Base-by-base conservation (phyloP, 2,888 invertebrate species). In the Tenthredo amoena region DNA sequence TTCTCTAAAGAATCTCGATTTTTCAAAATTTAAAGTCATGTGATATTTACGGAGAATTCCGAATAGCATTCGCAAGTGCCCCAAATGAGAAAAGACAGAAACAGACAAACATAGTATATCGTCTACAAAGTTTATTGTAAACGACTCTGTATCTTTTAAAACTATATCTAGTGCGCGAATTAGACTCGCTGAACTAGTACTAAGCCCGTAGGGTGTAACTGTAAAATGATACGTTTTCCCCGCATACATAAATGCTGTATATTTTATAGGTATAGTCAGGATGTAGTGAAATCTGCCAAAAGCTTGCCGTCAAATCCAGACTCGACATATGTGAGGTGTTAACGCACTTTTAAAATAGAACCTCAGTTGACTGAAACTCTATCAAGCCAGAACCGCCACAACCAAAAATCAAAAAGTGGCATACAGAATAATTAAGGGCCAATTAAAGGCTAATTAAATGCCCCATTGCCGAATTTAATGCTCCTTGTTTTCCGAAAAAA, bases 211-310 rank as follows among this genome's bases (percentile, higher is more conserved):
- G 0, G 87, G 85, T 0, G 84, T 85, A 0, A 87, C 85, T 12
- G 31, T 43, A 31, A 86, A 86, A 18, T 86, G 86, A 12, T 87
- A 87, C 0, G 26, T 26, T 26, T 26, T 26, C 1, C 87, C 87
- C 2, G 81, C 47, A 2, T 87, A 65, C 7, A 50, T 37, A 31
- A 87, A 87, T 0, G 85, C 86, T 0, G 87, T 86, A 12, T 86
- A 87, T 47, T 87, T 77, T 1, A 83, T n/a, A 0, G 87, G n/a
- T n/a, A n/a, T n/a, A 88, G 0, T 76, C 58, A 10, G 79, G 68
- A 3, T 86, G 55, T 6, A 89, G 62, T 0, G 87, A 87, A 0
- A 89, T 84, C 37, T 88, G 87, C 89, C 88, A 88, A 40, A 88
- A 89, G 26, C 88, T 88, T 4, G 72, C 77, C 0, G 84, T 86